Conservation (phyloP, 2,113 vertebrate species). For the Leptobrachium ailaonicum region DNA sequence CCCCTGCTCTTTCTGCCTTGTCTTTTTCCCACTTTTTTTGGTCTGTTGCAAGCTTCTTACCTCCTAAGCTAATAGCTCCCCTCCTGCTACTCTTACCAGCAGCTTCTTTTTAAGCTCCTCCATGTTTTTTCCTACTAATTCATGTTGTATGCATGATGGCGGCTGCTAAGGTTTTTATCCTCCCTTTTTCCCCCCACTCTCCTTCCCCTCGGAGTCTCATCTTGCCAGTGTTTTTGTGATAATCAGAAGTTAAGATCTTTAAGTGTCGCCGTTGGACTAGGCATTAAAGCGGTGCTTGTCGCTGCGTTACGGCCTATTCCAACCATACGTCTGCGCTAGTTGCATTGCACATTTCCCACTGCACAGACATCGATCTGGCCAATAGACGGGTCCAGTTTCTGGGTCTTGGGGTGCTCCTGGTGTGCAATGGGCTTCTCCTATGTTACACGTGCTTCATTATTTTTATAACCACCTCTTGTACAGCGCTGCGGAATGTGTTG, state of each 20-base stretch:
- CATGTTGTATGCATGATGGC: slow-evolving; percentile 45
- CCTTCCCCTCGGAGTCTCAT: slow-evolving; percentile 29
- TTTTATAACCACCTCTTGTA: too few relatives aligned
- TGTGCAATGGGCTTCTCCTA: not conserved
- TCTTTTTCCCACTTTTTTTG: slow-evolving; percentile 27
- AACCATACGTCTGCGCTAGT: not conserved
- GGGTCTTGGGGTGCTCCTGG: not conserved
- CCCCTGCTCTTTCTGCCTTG: slow-evolving; percentile 47
- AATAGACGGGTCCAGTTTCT: not conserved
- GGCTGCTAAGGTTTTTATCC: slow-evolving; percentile 24
- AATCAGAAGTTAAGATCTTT: slow-evolving; percentile 23
- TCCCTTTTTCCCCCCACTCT: not conserved
- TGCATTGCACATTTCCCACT: slow-evolving; percentile 13
- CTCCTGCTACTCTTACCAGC: slow-evolving; percentile 1
- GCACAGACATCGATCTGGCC: slow-evolving; percentile 9
- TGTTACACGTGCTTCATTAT: not conserved
- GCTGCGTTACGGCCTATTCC: slow-evolving; percentile 4
- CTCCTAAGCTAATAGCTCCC: slow-evolving; percentile 35
- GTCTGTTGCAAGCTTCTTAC: slow-evolving; percentile 48
- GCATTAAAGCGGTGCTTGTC: not conserved
- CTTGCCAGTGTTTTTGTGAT: not conserved
- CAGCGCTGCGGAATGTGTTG: too few relatives aligned
- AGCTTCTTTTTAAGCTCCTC: slow-evolving; percentile 22
- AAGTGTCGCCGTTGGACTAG: slow-evolving; percentile 11
- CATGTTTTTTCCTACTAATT: slow-evolving; percentile 37